Conservation (phyloP, 2,797 vertebrate species). For the Rachycentron canadum region DNA sequence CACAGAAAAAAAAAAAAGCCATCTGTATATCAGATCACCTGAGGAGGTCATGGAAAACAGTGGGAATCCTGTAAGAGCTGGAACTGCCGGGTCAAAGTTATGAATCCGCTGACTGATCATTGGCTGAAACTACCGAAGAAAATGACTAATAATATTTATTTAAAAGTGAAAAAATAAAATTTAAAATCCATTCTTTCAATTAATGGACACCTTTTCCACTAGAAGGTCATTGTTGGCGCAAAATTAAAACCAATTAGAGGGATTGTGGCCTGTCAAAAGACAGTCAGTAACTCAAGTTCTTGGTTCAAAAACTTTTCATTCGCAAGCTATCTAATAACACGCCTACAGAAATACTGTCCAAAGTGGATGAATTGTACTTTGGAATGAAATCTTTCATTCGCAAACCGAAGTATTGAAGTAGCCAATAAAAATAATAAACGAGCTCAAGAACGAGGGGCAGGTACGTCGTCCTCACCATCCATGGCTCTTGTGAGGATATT, state of each 20-base stretch:
- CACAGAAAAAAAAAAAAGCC: neutral
- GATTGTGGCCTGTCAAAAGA: constrained; percentile 16
- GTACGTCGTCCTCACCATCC: constrained; percentile 59
- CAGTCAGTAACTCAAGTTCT: constrained; percentile 32
- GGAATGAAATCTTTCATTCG: constrained; percentile 55
- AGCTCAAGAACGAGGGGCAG: constrained; percentile 46
- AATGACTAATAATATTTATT: constrained; percentile 21
- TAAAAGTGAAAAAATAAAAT: neutral
- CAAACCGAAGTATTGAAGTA: constrained; percentile 41
- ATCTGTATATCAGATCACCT: neutral
- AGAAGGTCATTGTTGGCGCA: constrained; percentile 35
- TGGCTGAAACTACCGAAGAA: constrained; percentile 7
- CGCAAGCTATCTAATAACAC: constrained; percentile 57
- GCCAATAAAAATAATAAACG: constrained; percentile 68
- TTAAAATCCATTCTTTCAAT: constrained; percentile 29
- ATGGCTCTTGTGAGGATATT: constrained; percentile 64
- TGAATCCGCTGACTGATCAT: constrained; percentile 5
- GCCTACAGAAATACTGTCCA: constrained; percentile 48
- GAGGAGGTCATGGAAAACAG: constrained; percentile 8
- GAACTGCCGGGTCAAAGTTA: constrained; percentile 10
- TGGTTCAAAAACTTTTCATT: constrained; percentile 46
- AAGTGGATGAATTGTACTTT: constrained; percentile 49
- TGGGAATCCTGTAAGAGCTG: constrained; percentile 7
- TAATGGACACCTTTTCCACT: constrained; percentile 32
- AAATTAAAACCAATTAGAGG: constrained; percentile 49